Percentiles rank a stretch among this genome's conserved stretches.
Conservation (phyloP, 2,797 vertebrate species). For the Spea hammondii region DNA sequence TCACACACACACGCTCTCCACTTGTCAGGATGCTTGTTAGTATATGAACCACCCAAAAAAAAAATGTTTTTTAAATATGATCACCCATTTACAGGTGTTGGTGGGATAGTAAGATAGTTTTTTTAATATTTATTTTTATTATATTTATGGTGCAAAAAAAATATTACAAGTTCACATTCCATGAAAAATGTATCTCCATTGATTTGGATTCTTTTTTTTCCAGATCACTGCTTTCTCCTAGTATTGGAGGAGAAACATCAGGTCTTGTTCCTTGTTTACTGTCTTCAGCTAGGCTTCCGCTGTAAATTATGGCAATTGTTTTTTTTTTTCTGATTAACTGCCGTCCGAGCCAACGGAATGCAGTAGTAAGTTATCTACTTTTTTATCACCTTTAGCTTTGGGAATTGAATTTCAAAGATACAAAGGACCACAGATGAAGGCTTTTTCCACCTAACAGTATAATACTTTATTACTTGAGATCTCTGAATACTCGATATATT, state of each 20-base stretch:
- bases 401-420: conserved; percentile 4
- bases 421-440: not conserved
- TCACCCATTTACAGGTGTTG: too few relatives aligned
- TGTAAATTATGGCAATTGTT: not conserved
- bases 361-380: not conserved
- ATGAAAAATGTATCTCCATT: too few relatives aligned
- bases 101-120: too few relatives aligned
- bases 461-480: conserved; percentile 2
- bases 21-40: too few relatives aligned
- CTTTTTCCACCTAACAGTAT: not conserved
- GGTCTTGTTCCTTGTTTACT: not conserved
- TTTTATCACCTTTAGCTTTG: conserved; percentile 1
- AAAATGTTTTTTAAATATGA: too few relatives aligned
- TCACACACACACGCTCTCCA: too few relatives aligned
- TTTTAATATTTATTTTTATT: too few relatives aligned
- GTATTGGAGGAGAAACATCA: not conserved
- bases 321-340: conserved; percentile 1
- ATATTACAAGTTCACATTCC: too few relatives aligned
- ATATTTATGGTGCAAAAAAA: too few relatives aligned
- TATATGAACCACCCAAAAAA: too few relatives aligned
- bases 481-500: not conserved
- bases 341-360: not conserved
- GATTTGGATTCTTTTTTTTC: not conserved
- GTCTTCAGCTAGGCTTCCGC: not conserved
- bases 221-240: not conserved